Base-by-base conservation (phyloP, 2,797 vertebrate species). In the Ibycter americanus region DNA sequence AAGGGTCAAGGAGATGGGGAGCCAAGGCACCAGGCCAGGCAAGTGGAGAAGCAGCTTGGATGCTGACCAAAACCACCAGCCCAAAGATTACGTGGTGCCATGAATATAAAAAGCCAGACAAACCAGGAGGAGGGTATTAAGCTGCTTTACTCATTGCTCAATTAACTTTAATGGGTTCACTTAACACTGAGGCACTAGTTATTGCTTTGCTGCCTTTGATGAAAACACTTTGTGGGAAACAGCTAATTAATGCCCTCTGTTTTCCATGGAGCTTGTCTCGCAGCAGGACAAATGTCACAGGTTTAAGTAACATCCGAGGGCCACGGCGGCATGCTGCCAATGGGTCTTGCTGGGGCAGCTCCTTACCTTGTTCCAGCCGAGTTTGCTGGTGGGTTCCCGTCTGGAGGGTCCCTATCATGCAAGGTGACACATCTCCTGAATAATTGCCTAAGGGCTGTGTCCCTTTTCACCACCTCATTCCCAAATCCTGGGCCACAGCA, bases 191-290 rank as follows among this genome's bases (percentile, higher is more conserved):
- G 31, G 79, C 58, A 83, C 18, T 49, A 54, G 62, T 71, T 91
- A 82, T 32, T 84, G 87, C 80, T 94, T 94, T 85, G 44, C 27
- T 74, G 86, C 31, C 89, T 97, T 90, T 94, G 58, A 89, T 74
- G 63, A 93, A 93, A 96, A 80, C 32, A 66, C 61, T 88, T 91
- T 23, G 40, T 90, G 65, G 49, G 42, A 90, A 96, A 83, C 0
- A 4, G 62, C 82, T 87, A 76, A 87, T 83, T 82, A 89, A 79
- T 40, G 9, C 16, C 9, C 13, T 56, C 44, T 4, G 13, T 31
- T 34, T 31, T 7, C 15, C 25, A 15, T 7, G 42, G 67, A 94
- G 27, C 22, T n/a, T 70, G 17, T 54, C 54, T 77, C 55, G 62
- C 31, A 78, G 56, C 58, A 78, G 63, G 77, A 78, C 44, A 71